Percentiles rank a stretch among this genome's conserved stretches.
phyloP scores from a whole-genome alignment of 2,797 vertebrate species.

The Parotocinclus haroldoi region DNA sequence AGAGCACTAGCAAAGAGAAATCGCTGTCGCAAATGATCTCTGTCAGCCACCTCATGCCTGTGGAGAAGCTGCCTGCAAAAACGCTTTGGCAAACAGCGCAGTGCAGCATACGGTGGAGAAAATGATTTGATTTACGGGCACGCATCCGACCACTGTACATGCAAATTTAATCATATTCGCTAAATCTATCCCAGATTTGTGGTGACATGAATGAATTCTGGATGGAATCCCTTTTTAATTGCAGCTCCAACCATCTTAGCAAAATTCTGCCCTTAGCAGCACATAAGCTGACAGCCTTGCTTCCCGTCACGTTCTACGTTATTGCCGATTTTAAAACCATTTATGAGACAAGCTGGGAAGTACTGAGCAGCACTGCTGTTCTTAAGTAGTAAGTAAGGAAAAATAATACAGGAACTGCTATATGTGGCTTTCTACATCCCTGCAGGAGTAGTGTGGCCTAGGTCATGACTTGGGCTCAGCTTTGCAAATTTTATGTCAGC shows the following conservation, averaged over 20 bases:
- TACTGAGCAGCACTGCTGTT: constrained; percentile 6
- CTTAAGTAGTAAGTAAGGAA: neutral
- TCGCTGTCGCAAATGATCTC: neutral
- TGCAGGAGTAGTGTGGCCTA: constrained; percentile 14
- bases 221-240: neutral
- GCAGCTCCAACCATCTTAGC: neutral
- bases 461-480: constrained; percentile 6
- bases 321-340: constrained; percentile 8
- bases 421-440: neutral
- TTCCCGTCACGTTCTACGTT: neutral
- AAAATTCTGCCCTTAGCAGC: neutral
- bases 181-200: neutral
- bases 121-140: constrained; percentile 16
- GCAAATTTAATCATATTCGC: neutral
- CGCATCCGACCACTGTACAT: neutral
- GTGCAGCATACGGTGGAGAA: neutral
- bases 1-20: neutral
- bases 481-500: constrained; percentile 27
- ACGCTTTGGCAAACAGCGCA: neutral
- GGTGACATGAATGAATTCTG: constrained; percentile 2
- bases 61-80: constrained; percentile 21
- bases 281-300: neutral
- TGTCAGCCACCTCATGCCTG: neutral
- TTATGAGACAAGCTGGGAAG: neutral
- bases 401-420: neutral